Evolutionary conservation across 2,113 vertebrate species (phyloP).

Genomic region (Dicaeum eximium): DNA sequence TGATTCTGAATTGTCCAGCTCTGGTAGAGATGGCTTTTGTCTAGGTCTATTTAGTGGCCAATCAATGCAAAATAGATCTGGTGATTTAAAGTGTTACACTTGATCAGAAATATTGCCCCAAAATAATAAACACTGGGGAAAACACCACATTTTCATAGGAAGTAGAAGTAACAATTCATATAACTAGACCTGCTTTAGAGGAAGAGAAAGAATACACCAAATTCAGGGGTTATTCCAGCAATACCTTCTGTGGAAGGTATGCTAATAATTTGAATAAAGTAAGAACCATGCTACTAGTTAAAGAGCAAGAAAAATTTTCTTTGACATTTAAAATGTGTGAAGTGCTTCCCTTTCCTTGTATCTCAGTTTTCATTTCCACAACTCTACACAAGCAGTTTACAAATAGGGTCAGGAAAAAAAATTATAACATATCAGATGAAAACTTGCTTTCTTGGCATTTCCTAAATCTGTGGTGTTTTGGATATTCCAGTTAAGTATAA

Average conservation of each 20-base stretch:
- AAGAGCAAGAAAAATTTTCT: background rate
- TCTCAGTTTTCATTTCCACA: background rate
- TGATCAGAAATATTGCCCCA: background rate
- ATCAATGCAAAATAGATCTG: conserved; percentile 67
- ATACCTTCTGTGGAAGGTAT: background rate
- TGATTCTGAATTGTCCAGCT: conserved; percentile 47
- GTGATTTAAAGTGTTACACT: conserved; percentile 58
- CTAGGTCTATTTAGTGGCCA: conserved; percentile 66
- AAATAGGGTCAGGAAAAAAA: background rate
- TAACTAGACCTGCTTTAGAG: background rate
- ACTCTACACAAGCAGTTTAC: accelerated
- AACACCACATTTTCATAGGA: background rate
- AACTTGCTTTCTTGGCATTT: background rate
- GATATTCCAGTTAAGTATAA: background rate
- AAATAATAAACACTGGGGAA: background rate
- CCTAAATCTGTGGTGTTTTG: background rate
- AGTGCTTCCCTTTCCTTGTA: accelerated
- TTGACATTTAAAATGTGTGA: background rate
- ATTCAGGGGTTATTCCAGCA: background rate
- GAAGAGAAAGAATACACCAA: background rate
- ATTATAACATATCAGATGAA: background rate
- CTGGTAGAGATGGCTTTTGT: conserved; percentile 49
- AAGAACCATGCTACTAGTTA: background rate
- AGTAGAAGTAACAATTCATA: background rate
- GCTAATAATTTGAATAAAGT: background rate